Evolutionary conservation across 2,113 vertebrate genomes (phyloP), one percentile per base, ranked within the genome.

Genomic region (Pelusios castaneus): DNA sequence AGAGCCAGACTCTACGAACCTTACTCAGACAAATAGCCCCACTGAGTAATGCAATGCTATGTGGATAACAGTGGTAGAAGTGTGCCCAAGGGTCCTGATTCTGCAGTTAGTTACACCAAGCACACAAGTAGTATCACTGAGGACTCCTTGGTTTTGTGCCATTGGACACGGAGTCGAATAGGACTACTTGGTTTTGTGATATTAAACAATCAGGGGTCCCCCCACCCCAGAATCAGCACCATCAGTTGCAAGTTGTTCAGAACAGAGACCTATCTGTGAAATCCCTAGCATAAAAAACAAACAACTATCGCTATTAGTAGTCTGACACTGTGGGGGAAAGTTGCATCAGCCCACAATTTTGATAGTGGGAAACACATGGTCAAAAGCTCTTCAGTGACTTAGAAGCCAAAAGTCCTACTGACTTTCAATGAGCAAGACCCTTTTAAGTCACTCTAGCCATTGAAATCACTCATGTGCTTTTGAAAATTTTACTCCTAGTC

Each of bases 321-420:
- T 19, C 81, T 67, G 58, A 88, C 84, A 93, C 19, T 94, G 92
- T 91, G 1, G 4, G 78, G 51, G 78, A 89, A 95, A 22, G 58
- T 67, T 89, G 63, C 4, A 1, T 43, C 79, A 86, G 85, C 31
- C 34, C 52, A 31, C 24, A 80, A 13, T 85, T 95, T 27, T 24
- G 34, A 34, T 5, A 25, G 60, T 45, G 41, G 43, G 25, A 45
- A 76, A 76, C 38, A 78, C 17, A 41, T 90, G 85, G 55, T 86
- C 58, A 43, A 82, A 84, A 92, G 56, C 76, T 56, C 6, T 21
- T 90, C 82, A 4, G 75, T 92, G 78, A 67, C 6, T 11, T 90
- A 84, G 79, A 95, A 96, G 82, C 83, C 19, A 83, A 73, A n/a
- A 95, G 49, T 76, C 19, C 45, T 89, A 55, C 56, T 22, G 60